Percentiles rank a stretch among this genome's conserved stretches.
phyloP scores from a whole-genome alignment of 2,888 invertebrate species.

The Baronia brevicornis region DNA sequence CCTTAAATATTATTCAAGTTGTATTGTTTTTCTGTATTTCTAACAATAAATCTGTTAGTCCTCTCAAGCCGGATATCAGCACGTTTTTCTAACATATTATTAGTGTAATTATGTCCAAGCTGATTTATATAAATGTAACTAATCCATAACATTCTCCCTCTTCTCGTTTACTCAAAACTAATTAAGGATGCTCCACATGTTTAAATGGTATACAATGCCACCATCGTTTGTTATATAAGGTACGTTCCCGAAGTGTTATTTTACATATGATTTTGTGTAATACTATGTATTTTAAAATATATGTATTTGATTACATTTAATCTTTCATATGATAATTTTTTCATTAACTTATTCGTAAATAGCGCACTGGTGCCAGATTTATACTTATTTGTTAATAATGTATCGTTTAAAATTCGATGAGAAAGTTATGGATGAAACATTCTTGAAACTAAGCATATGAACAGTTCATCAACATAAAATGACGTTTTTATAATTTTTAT shows the following conservation, averaged over 20 bases:
- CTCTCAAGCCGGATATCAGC: slow-evolving; percentile 24
- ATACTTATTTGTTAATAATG: slow-evolving; percentile 15
- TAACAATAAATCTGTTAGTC: slow-evolving; percentile 13
- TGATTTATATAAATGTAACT: slow-evolving; percentile 62
- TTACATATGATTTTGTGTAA: slow-evolving; percentile 63
- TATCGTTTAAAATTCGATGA: slow-evolving; percentile 29
- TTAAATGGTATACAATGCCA: slow-evolving; percentile 69
- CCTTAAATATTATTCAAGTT: neutral
- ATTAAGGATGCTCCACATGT: slow-evolving; percentile 73
- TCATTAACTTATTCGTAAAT: slow-evolving; percentile 46
- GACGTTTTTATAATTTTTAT: slow-evolving; percentile 29
- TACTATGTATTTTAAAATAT: slow-evolving; percentile 52
- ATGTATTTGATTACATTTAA: slow-evolving; percentile 44
- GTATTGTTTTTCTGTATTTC: neutral
- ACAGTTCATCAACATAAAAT: slow-evolving; percentile 13
- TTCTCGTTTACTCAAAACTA: slow-evolving; percentile 72
- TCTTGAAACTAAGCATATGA: slow-evolving; percentile 24
- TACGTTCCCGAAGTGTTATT: slow-evolving; percentile 66
- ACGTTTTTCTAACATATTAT: slow-evolving; percentile 46
- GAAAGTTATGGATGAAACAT: slow-evolving; percentile 72
- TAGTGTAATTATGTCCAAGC: slow-evolving; percentile 32
- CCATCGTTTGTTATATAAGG: slow-evolving; percentile 70
- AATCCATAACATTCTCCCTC: slow-evolving; percentile 76
- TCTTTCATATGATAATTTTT: slow-evolving; percentile 40
- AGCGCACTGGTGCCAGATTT: slow-evolving; percentile 61